Evolutionary conservation across 1,140 invertebrate species (phyloP).

Genomic region (Solenopsis invicta): DNA sequence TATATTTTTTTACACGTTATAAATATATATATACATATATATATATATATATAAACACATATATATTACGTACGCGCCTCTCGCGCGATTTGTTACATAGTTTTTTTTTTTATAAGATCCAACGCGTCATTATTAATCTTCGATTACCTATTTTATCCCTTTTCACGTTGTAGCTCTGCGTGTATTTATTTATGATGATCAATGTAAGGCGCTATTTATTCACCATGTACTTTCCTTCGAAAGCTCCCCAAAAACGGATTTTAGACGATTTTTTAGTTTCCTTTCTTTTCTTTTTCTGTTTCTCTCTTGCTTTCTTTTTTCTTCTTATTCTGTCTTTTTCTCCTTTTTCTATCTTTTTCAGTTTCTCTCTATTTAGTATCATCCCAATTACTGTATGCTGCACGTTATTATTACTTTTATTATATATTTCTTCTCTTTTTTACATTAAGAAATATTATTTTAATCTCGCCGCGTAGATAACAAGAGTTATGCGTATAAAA

Average conservation of each 20-base stretch:
- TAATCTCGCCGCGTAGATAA: constrained; percentile 52
- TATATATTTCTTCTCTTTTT: constrained; percentile 26
- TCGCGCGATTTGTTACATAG: constrained; percentile 54
- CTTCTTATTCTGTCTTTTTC: background rate
- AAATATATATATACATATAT: constrained; percentile 10
- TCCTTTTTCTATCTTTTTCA: background rate
- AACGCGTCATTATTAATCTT: constrained; percentile 57
- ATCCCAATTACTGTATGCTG: constrained; percentile 6
- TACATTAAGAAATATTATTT: constrained; percentile 46
- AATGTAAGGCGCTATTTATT: constrained; percentile 56
- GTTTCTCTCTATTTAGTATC: constrained; percentile 1
- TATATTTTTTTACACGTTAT: constrained; percentile 62
- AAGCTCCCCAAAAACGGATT: constrained; percentile 14
- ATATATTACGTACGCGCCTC: constrained; percentile 34
- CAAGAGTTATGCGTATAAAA: constrained; percentile 65
- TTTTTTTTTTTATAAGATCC: constrained; percentile 59
- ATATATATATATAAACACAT: constrained; percentile 6
- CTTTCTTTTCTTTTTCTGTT: background rate
- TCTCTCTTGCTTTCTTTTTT: background rate
- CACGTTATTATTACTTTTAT: constrained; percentile 41
- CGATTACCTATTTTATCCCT: constrained; percentile 57
- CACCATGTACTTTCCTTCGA: background rate
- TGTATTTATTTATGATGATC: constrained; percentile 74
- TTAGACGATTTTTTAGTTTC: constrained; percentile 23
- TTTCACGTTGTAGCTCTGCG: constrained; percentile 48